Evolutionary conservation across 2,888 invertebrate species (phyloP).

Genomic region (Lochmaea crataegi): DNA sequence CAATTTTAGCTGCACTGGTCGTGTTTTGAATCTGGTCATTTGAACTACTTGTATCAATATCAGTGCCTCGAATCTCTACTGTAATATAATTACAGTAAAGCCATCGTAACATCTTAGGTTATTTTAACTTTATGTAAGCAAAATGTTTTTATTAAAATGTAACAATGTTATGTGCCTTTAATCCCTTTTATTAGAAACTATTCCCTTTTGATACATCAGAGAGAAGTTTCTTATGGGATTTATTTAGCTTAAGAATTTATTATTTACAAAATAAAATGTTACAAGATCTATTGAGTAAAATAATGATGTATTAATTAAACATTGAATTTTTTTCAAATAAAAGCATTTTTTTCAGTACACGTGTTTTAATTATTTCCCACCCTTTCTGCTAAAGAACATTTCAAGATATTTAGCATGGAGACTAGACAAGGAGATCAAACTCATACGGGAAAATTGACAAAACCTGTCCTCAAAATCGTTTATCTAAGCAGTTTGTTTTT

Average conservation of each 20-base stretch:
- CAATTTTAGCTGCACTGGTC: no score
- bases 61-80: background rate
- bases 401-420: no score
- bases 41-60: background rate
- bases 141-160: background rate
- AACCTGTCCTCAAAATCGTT: no score
- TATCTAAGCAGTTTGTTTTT: no score
- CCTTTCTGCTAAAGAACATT: no score
- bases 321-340: background rate
- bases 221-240: background rate
- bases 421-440: no score
- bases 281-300: background rate
- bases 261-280: background rate
- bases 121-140: background rate
- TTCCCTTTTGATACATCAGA: background rate
- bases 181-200: background rate
- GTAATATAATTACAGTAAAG: background rate
- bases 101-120: background rate
- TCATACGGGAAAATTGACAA: no score
- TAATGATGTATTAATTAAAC: background rate
- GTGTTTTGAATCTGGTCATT: background rate
- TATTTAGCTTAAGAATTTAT: background rate
- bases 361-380: background rate
- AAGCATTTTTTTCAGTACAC: background rate
- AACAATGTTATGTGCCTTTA: background rate